Evolutionary conservation across 2,113 vertebrate species (phyloP), one percentile per base, ranked within the genome.

Genomic region (Apeltes quadracus): DNA sequence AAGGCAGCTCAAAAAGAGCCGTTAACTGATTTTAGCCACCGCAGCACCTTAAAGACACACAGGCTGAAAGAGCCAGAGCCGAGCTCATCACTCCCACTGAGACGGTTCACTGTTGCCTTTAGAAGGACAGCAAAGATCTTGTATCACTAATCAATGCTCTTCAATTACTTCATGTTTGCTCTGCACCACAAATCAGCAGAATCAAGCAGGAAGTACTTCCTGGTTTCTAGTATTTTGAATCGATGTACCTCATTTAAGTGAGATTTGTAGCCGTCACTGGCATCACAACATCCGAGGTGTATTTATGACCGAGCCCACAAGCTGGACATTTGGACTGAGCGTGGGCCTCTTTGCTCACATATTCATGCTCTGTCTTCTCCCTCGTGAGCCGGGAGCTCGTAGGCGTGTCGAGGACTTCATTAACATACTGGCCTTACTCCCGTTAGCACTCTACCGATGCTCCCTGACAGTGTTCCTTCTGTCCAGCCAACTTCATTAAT

Each of bases 41-140:
- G 29, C 29, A 7, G 44, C 18, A 43, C n/a, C 72, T 46, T 70
- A 62, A 76, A 41, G 22, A 55, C 76, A 41, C 23, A 25, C 63
- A 53, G 61, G 75, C 53, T 69, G 5, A 12, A 67, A 68, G 65
- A 51, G 36, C 18, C 38, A 7, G 27, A 22, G 22, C 27, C 36
- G 1, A 51, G 14, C 54, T 41, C 32, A 63, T 73, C 61, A 29
- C 39, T 57, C n/a, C 34, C 72, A 44, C 64, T 13, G 32, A 3
- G n/a, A 15, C 12, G 43, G 23, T 55, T 38, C 20, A 10, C 53
- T 16, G 27, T 56, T 44, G 20, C 5, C 14, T 41, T 15, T 48
- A 12, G 20, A 10, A 8, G 18, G 36, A 11, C 34, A 41, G 7
- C 22, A 23, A 59, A 22, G 6, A 12, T 53, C 50, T 53, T 5